Conservation (phyloP, 2,113 vertebrate species). For the Lepus americanus region DNA sequence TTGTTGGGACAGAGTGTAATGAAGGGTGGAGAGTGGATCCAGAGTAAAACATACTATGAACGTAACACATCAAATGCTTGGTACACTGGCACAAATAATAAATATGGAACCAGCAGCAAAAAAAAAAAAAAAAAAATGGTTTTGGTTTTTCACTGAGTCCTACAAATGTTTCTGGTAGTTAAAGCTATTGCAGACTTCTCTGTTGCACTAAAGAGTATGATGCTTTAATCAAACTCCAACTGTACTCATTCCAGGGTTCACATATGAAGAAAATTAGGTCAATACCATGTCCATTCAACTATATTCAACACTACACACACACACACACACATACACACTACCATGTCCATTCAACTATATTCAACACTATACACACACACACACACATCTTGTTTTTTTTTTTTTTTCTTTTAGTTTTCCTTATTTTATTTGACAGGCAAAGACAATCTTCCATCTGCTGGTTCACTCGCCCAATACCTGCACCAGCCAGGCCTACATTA, state of each 20-base stretch:
- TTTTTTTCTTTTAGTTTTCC: too few species aligned
- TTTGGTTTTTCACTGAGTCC: not conserved
- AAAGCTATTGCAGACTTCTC: not conserved
- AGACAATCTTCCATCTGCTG: too few species aligned
- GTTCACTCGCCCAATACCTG: too few species aligned
- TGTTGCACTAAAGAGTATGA: not conserved
- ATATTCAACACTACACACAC: not conserved
- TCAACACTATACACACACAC: not conserved
- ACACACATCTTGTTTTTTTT: not conserved
- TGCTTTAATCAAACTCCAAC: constrained; percentile 9
- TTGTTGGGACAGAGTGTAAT: not conserved
- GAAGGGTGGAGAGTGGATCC: not conserved
- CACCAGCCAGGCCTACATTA: too few species aligned
- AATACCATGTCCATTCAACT: not conserved
- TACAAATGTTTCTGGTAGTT: constrained; percentile 44
- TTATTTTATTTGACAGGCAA: too few species aligned
- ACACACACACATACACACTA: too few species aligned
- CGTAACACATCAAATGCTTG: not conserved
- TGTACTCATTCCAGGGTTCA: constrained; percentile 12
- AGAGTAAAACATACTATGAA: constrained; percentile 27
- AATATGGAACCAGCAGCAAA: constrained; percentile 17
- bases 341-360: not conserved
- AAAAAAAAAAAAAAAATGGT: not conserved
- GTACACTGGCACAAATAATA: constrained; percentile 23
- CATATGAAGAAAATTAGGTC: constrained; percentile 20